Base-by-base conservation (phyloP, 2,888 invertebrate genomes). In the Cataglyphis cursor region DNA sequence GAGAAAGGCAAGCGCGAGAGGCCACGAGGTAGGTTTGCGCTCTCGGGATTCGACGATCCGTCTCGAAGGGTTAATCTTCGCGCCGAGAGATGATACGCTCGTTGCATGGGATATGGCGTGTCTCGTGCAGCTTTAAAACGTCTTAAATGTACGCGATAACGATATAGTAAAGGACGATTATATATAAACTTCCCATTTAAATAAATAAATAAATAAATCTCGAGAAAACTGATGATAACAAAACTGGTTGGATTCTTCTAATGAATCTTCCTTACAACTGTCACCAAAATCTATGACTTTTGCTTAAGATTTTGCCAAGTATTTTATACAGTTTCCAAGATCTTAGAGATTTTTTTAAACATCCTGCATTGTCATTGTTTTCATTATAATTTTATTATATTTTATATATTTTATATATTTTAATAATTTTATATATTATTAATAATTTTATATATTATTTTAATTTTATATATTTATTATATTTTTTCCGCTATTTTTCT, bases 31-130 rank as follows among this genome's bases (percentile, higher is more conserved):
- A 72, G 31, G 44, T 68, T 68, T 57, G 44, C 59, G 18, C 78
- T 44, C 68, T 44, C 51, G 54, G 41, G n/a, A 48, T 41, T 72
- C 41, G 48, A 75, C 82, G 70, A 74, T 84, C 74, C 35, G 65
- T 73, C 84, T 76, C 54, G 54, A 44, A 70, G 78, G 59, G 44
- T 61, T 68, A 59, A 68, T 73, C 51, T 44, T 62, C 48, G 38
- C 48, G 73, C 28, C 72, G 38, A 41, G 38, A 54, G 75, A 54
- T 35, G 75, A 54, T 35, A n/a, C 72, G 74, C n/a, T 51, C 38
- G 41, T 74, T 62, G 64, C 31, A 44, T 35, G 38, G 18, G 3
- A 18, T 51, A 38, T 9, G 38, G 35, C 74, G 74, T 41, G 54
- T 21, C 38, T 78, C 68, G 3, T 48, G 48, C 28, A 64, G 41